Base-by-base conservation (phyloP, 1,140 invertebrate species). In the Latrodectus geometricus region DNA sequence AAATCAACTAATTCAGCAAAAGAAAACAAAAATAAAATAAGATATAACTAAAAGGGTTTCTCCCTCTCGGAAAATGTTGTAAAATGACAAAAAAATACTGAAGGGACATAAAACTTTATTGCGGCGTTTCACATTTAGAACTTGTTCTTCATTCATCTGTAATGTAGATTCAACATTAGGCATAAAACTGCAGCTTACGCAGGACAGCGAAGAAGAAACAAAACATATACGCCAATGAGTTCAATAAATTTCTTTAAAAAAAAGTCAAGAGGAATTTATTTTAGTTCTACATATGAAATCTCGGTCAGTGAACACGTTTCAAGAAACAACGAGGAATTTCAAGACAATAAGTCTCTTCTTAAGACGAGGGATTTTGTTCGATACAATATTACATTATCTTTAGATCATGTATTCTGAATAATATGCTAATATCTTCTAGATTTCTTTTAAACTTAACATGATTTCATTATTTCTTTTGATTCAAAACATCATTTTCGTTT, bases 41-140 rank as follows among this genome's bases (percentile, higher is more conserved):
- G 54, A 61, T 17, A 61, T 14, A 61, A 61, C 11, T 61, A 61
- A 61, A 61, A 17, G 17, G 54, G 11, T 61, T 61, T 17, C 54
- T 61, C 35, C 5, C 35, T 35, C 35, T 35, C 35, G 56, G 70
- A 68, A 48, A 81, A 81, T 12, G 14, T 83, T 54, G 23, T 52
- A 83, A 83, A 83, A 83, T 83, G 52, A 83, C 72, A 72, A 74
- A 74, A 52, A 72, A 72, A 72, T 61, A 74, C 52, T n/a, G 70
- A 65, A 50, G 52, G 54, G 70, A 83, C 80, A 83, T 83, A 83
- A 83, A 83, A 83, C 80, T 83, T 83, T 83, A 83, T 74, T 74
- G 80, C 80, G n/a, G 72, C 56, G 72, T 74, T 83, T 83, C 72
- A 83, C 80, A 83, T 83, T 83, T 83, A 83, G 80, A 83, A 83